Evolutionary conservation across 2,113 vertebrate species (phyloP), one percentile per base, ranked within the genome.

Genomic region (Phylloscopus whistleri): DNA sequence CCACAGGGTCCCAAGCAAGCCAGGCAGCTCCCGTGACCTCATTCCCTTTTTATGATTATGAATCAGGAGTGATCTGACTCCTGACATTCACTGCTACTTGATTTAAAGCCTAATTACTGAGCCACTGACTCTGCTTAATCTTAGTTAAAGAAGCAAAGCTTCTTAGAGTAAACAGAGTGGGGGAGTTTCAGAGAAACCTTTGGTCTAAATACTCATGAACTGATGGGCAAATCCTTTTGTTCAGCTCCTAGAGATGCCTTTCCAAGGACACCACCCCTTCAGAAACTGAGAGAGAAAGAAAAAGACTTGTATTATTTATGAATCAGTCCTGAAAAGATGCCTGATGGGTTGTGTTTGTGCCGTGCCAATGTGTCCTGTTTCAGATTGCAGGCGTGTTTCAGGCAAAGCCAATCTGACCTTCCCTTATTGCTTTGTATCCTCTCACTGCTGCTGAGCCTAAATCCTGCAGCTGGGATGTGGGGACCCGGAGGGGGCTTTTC

Each of bases 131-230:
- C 64, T 1, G 10, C 84, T 90, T 94, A 94, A 97, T 97, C 96
- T 96, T 75, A 18, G 91, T 96, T 92, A 94, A 93, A 89, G 91
- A 73, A 91, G 94, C 35, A 97, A 97, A 97, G 62, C 96, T 92
- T 80, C 96, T 96, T 90, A 95, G n/a, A 70, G 67, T 91, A 93
- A 91, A 97, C 77, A 91, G 67, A 69, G n/a, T n/a, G 16, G 53
- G 67, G 33, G 83, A 76, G 68, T 84, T 91, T 91, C 93, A 67
- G 69, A 92, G 82, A 70, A 67, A 16, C 17, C 49, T 94, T 93
- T 90, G n/a, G 56, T 92, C 41, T 83, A 83, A 96, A 88, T 55
- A 13, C 44, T 84, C 1, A 0, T 81, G 66, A 91, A 94, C 72
- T 58, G 30, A 66, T 27, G 74, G 72, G 41, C 67, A 76, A 93